Conservation (phyloP, 2,888 invertebrate genomes). For the Ophion slaviceki region DNA sequence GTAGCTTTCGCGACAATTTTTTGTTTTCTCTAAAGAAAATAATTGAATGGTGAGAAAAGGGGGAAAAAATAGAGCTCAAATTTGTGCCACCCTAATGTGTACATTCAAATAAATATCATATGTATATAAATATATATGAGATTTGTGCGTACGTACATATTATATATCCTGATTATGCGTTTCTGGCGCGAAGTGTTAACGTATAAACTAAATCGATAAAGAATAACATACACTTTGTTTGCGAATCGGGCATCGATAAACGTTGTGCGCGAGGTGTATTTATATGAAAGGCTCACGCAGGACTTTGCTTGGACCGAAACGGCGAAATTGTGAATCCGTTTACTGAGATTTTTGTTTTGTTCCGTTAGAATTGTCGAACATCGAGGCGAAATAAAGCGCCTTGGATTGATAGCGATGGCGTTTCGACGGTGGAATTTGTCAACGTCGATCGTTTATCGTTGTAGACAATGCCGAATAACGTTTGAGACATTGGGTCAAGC, state of each 20-base stretch:
- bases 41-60: too few relatives aligned
- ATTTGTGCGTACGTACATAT: neutral
- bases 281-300: neutral
- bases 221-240: slow-evolving; percentile 55
- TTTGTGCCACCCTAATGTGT: neutral
- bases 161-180: slow-evolving; percentile 16
- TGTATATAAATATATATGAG: neutral
- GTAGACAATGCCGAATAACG: neutral
- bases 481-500: neutral
- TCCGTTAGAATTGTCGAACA: neutral
- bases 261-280: slow-evolving; percentile 39
- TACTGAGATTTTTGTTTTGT: neutral
- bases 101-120: slow-evolving; percentile 11
- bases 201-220: slow-evolving; percentile 66
- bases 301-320: too few relatives aligned
- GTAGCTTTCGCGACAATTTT: too few relatives aligned
- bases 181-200: slow-evolving; percentile 67
- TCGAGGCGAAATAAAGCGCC: neutral
- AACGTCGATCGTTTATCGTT: slow-evolving; percentile 13
- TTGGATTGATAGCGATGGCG: neutral
- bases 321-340: neutral
- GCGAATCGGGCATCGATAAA: slow-evolving; percentile 52
- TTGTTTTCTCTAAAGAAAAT: too few relatives aligned
- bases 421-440: neutral
- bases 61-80: too few relatives aligned